Evolutionary conservation across 2,888 invertebrate species (phyloP).

Genomic region (Drosophila nr. perissopoda): DNA sequence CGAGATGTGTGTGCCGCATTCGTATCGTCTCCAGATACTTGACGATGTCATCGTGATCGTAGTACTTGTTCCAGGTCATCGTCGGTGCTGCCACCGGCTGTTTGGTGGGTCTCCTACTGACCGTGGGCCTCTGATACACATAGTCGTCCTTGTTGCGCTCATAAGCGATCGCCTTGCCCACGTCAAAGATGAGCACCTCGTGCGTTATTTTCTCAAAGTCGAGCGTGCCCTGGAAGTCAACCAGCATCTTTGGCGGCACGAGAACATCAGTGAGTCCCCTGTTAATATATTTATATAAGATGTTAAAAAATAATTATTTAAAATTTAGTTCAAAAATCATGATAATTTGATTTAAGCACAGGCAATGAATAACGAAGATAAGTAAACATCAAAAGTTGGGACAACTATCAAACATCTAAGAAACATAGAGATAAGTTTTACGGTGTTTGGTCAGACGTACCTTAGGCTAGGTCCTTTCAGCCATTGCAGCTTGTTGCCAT

Average conservation of each 20-base stretch:
- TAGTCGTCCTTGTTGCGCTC: slow-evolving; percentile 88
- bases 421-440: no score
- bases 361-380: not conserved
- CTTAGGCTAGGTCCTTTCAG: slow-evolving; percentile 87
- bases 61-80: slow-evolving; percentile 90
- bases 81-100: slow-evolving; percentile 81
- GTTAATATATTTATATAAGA: not conserved
- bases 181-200: slow-evolving; percentile 89
- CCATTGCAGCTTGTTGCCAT: slow-evolving; percentile 87
- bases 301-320: not conserved
- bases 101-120: slow-evolving; percentile 36
- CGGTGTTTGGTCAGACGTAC: slow-evolving; percentile 48
- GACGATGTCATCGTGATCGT: slow-evolving; percentile 89
- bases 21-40: slow-evolving; percentile 89
- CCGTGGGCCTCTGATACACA: slow-evolving; percentile 70
- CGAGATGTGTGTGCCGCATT: slow-evolving; percentile 87
- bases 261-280: slow-evolving; percentile 89
- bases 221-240: slow-evolving; percentile 85
- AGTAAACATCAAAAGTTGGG: not conserved
- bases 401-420: no score
- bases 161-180: slow-evolving; percentile 90
- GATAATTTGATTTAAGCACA: not conserved
- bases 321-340: not conserved
- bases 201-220: slow-evolving; percentile 88
- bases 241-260: slow-evolving; percentile 88